phyloP scores from a whole-genome alignment of 2,797 vertebrate genomes.

The Cuculus canorus region DNA sequence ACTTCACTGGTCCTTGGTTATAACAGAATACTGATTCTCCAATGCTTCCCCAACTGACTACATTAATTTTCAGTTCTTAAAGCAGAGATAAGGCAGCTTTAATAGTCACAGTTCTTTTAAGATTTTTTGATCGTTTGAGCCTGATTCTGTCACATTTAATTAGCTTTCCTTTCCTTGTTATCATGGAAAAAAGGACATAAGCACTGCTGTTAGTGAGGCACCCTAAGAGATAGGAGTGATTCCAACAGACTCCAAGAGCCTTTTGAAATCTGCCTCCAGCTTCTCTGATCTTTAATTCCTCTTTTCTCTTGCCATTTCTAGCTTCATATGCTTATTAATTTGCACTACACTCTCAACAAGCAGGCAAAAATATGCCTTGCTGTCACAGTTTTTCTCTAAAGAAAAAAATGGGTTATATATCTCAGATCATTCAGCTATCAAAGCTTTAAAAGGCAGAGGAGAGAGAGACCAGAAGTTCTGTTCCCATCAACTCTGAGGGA shows the following conservation, averaged over 20 bases:
- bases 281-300: slow-evolving; percentile 61
- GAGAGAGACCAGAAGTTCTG: background rate
- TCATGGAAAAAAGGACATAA: slow-evolving; percentile 3
- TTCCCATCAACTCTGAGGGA: background rate
- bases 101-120: background rate
- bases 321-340: slow-evolving; percentile 21
- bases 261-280: slow-evolving; percentile 55
- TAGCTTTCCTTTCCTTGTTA: slow-evolving; percentile 43
- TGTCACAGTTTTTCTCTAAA: slow-evolving; percentile 16
- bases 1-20: background rate
- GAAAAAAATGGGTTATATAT: background rate
- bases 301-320: slow-evolving; percentile 59
- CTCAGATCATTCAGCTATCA: background rate
- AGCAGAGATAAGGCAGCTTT: background rate
- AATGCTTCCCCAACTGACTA: background rate
- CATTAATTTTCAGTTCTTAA: background rate
- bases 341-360: background rate
- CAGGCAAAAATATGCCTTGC: background rate
- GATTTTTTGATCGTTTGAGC: slow-evolving; percentile 3
- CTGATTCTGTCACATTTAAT: slow-evolving; percentile 41
- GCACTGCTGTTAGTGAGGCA: background rate
- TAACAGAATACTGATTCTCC: background rate
- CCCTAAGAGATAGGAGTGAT: background rate
- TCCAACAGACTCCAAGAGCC: slow-evolving; percentile 5
- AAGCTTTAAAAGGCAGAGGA: slow-evolving; percentile 1